Base-by-base conservation (phyloP, 2,888 invertebrate genomes). In the Gari tellinella region DNA sequence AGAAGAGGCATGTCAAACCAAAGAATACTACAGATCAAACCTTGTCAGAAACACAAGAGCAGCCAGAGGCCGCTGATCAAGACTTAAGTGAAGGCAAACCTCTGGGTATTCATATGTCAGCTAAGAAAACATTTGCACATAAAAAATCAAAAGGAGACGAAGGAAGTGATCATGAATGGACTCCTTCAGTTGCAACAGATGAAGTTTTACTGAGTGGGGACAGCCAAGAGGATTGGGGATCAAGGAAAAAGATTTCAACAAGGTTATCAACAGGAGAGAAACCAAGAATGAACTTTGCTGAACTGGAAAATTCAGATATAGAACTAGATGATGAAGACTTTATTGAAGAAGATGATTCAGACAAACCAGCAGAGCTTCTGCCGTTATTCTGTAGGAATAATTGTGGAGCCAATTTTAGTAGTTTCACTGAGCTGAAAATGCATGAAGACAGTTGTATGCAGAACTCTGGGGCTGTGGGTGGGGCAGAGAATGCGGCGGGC, bases 1-100 rank as follows among this genome's bases (percentile, higher is more conserved):
- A 70, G 38, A 73, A 73, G 38, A 61, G 78, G 14, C 49, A 49
- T 19, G 78, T 78, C 7, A 62, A 67, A 37, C 76, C 76, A 40
- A 67, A 61, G 21, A 72, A 70, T 46, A 45, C 67, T 15, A 17
- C 64, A 31, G 76, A 67, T 23, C 51, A 57, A 25, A 21, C 63
- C 14, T 57, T 72, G n/a, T 52, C 63, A 12, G 14, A 46, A 7
- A 26, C 40, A 14, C 25, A 55, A 37, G 21, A 23, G 4, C 23
- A 17, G 23, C 8, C 19, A 3, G 49, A 14, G 14, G 49, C 19
- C 7, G 7, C 5, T 49, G 7, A 3, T 21, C 7, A 4, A 8
- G 45, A 25, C 2, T 46, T 41, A 5, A 31, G 12, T 19, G 21
- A 21, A 37, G 43, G 23, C 23, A 38, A 26, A n/a, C 25, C 21